Evolutionary conservation across 2,113 vertebrate species (phyloP).

Genomic region (Gasterosteus nipponicus): DNA sequence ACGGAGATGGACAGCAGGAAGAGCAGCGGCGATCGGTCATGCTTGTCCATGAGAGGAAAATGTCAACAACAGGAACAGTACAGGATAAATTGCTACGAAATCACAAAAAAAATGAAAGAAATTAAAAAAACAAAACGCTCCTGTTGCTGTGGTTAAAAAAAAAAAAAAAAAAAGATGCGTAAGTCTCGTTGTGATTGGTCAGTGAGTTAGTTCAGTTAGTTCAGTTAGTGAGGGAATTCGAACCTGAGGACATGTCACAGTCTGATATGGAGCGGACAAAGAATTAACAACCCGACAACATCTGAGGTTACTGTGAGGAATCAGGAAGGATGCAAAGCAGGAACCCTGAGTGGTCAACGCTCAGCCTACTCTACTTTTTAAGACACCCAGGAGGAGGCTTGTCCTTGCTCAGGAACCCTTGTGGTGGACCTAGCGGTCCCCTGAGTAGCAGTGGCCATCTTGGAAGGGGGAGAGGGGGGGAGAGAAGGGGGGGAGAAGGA

Average conservation of each 20-base stretch:
- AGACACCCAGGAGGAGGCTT: conserved; percentile 46
- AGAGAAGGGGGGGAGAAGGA: background rate
- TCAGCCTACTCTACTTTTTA: conserved; percentile 53
- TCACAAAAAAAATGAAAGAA: conserved; percentile 34
- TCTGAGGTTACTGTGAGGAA: conserved; percentile 38
- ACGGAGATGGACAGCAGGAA: conserved; percentile 71
- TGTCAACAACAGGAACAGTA: conserved; percentile 72
- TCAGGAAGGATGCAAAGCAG: conserved; percentile 38
- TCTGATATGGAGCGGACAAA: conserved; percentile 38
- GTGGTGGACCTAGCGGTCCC: conserved; percentile 23
- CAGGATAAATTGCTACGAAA: conserved; percentile 66
- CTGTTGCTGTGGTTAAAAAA: conserved; percentile 49
- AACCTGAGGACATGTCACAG: conserved; percentile 65
- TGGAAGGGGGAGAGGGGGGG: conserved; percentile 52
- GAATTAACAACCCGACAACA: conserved; percentile 48
- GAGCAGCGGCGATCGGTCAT: conserved; percentile 77
- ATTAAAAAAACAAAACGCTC: conserved; percentile 17
- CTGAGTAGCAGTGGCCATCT: conserved; percentile 69
- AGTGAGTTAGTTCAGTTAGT: conserved; percentile 78
- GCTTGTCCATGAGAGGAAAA: conserved; percentile 76
- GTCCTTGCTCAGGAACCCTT: conserved; percentile 39
- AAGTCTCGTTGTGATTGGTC: conserved; percentile 64
- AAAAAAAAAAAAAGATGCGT: conserved; percentile 43
- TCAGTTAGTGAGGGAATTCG: conserved; percentile 70
- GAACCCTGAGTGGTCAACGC: conserved; percentile 37